phyloP scores from a whole-genome alignment of 2,888 invertebrate genomes.

The Apantesis nais region DNA sequence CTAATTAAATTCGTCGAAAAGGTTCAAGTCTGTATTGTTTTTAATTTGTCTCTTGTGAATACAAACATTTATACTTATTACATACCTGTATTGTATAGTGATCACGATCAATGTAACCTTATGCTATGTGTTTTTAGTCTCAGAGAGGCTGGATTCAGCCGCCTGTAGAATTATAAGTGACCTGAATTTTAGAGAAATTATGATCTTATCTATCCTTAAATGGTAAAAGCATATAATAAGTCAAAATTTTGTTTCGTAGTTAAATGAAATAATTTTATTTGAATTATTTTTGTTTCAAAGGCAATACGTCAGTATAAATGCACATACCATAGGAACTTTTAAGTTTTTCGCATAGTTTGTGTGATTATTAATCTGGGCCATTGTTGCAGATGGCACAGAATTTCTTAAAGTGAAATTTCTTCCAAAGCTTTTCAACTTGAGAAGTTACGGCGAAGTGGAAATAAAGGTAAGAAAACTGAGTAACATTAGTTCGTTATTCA shows the following conservation, averaged over 20 bases:
- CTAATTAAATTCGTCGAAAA: not conserved
- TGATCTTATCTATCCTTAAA: not conserved
- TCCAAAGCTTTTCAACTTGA: conserved; percentile 58
- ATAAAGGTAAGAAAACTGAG: conserved; percentile 48
- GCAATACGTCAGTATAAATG: not conserved
- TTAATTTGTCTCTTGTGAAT: not conserved
- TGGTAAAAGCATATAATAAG: not conserved
- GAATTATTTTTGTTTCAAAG: no score
- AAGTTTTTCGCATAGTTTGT: not conserved
- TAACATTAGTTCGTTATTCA: not conserved
- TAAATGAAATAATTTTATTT: no score
- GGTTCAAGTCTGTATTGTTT: not conserved
- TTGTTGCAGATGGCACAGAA: conserved; percentile 58
- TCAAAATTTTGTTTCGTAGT: not conserved
- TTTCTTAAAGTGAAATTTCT: conserved; percentile 56
- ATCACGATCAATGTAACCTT: no score
- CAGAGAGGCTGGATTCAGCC: no score
- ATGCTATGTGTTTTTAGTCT: no score
- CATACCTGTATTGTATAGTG: no score
- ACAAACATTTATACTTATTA: no score
- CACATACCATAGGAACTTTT: no score
- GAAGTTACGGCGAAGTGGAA: conserved; percentile 49
- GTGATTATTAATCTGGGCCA: not conserved
- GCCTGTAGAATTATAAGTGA: no score
- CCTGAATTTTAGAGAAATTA: no score